Conservation (phyloP, 2,113 vertebrate genomes). For the Cyanoderma ruficeps region DNA sequence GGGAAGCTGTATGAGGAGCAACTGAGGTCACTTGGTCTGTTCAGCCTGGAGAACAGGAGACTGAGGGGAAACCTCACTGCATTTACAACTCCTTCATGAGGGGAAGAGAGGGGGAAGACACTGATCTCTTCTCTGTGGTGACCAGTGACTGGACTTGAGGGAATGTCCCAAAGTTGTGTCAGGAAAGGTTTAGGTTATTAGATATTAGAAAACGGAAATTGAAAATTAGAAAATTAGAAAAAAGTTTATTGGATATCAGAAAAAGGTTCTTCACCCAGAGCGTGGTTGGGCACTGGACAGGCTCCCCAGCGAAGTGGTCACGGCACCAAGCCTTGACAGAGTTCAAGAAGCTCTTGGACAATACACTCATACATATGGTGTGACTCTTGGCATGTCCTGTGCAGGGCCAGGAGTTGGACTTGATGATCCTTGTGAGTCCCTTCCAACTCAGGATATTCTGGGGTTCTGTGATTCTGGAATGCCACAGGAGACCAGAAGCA, state of each 20-base stretch:
- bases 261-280: neutral
- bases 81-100: neutral
- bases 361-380: accelerated
- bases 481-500: neutral
- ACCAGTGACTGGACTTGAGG: neutral
- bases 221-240: neutral
- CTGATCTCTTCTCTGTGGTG: neutral
- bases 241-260: neutral
- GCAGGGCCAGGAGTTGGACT: neutral
- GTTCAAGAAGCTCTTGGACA: neutral
- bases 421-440: neutral
- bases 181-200: neutral
- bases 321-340: neutral
- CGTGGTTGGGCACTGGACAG: neutral
- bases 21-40: neutral
- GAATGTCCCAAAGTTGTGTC: neutral
- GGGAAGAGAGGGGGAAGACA: neutral
- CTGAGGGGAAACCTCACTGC: neutral
- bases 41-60: neutral
- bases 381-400: accelerated
- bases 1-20: accelerated
- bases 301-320: neutral
- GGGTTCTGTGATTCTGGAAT: neutral
- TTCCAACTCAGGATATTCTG: neutral
- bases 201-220: neutral